Conservation (phyloP, 2,113 vertebrate species). For the Phyllopteryx taeniolatus region DNA sequence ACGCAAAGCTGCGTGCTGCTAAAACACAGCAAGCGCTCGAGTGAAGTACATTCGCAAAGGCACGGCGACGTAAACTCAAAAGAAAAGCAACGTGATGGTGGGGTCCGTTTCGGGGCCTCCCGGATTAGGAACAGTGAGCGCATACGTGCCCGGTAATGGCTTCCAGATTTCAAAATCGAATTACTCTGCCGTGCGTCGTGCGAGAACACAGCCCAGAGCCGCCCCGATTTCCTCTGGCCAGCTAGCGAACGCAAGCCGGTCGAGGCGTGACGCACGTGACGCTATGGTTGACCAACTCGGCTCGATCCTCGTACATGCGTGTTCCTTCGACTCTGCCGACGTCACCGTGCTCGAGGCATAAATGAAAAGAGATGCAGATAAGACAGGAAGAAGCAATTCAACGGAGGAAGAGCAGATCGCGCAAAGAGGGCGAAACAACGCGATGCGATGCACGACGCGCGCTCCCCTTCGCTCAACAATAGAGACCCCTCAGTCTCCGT, state of each 20-base stretch:
- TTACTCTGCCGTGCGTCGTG: constrained; percentile 46
- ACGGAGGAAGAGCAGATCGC: constrained; percentile 37
- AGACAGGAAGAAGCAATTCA: constrained; percentile 45
- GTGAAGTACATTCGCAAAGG: background rate
- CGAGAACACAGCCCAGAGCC: constrained; percentile 13
- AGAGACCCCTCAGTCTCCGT: constrained; percentile 49
- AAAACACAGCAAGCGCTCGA: background rate
- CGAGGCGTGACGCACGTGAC: too few relatives aligned
- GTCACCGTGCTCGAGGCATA: background rate
- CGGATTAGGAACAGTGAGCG: constrained; percentile 40
- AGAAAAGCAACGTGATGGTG: constrained; percentile 33
- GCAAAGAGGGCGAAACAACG: constrained; percentile 35
- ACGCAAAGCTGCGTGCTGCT: too few relatives aligned
- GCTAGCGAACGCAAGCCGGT: too few relatives aligned
- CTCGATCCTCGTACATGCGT: too few relatives aligned
- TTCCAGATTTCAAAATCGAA: constrained; percentile 72
- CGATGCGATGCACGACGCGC: constrained; percentile 6
- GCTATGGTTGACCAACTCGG: too few relatives aligned
- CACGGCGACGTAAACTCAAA: background rate
- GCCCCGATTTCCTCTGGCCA: constrained; percentile 44
- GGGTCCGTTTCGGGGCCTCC: constrained; percentile 58
- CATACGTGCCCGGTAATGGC: constrained; percentile 68
- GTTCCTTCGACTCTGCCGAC: too few relatives aligned
- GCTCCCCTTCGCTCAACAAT: constrained; percentile 18
- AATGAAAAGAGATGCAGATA: constrained; percentile 21